Conservation (phyloP, 2,888 invertebrate genomes). For the Volucella inflata region DNA sequence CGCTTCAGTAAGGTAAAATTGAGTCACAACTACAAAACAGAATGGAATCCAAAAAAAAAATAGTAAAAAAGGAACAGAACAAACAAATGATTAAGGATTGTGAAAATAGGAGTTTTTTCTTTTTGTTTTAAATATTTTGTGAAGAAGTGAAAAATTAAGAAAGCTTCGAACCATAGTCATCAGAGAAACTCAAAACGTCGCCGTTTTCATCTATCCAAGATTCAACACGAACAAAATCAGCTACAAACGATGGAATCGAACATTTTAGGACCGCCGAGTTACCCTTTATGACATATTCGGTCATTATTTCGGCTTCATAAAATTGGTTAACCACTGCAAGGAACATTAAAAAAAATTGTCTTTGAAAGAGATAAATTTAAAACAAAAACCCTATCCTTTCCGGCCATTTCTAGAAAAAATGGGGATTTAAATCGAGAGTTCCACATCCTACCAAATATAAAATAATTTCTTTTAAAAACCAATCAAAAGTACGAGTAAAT, state of each 20-base stretch:
- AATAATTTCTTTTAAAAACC: no score
- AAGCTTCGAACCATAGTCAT: slow-evolving; percentile 81
- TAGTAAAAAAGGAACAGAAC: background rate
- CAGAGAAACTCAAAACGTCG: slow-evolving; percentile 80
- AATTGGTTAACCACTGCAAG: slow-evolving; percentile 88
- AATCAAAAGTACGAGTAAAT: background rate
- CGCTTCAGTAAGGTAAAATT: slow-evolving; percentile 95
- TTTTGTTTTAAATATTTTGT: background rate
- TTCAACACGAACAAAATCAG: slow-evolving; percentile 89
- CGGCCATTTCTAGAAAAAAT: no score
- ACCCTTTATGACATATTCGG: slow-evolving; percentile 89
- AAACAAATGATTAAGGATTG: slow-evolving; percentile 11
- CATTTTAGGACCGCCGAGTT: slow-evolving; percentile 90
- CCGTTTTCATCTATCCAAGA: slow-evolving; percentile 88
- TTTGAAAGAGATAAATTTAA: slow-evolving; percentile 26
- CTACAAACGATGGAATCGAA: slow-evolving; percentile 90
- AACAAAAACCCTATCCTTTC: background rate
- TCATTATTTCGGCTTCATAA: slow-evolving; percentile 89
- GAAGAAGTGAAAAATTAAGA: slow-evolving; percentile 17
- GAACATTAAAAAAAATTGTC: no score
- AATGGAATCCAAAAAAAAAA: slow-evolving; percentile 58
- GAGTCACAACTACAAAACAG: slow-evolving; percentile 90
- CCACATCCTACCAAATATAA: no score
- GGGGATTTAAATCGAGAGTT: no score
- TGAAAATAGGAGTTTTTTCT: background rate